A percentile compares a stretch with the other conserved stretches of the same genome.
phyloP scores from a whole-genome alignment of 2,888 invertebrate species.

The Palloptera scutellata region DNA sequence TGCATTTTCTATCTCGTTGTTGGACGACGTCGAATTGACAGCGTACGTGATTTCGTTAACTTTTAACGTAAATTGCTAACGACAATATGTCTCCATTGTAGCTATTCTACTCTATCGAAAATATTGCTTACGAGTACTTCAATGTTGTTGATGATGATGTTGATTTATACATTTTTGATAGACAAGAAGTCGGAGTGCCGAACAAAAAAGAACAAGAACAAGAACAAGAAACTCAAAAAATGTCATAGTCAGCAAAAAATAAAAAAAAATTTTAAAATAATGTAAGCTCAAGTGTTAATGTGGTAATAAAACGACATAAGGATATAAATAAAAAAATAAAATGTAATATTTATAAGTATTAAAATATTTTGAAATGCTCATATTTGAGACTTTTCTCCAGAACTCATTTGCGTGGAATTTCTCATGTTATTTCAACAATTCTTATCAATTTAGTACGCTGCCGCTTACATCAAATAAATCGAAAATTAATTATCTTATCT shows the following conservation, averaged over 20 bases:
- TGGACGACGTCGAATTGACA: slow-evolving; percentile 36
- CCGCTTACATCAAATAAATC: too few species aligned
- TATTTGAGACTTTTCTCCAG: too few species aligned
- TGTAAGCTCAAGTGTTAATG: too few species aligned
- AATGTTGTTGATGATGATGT: slow-evolving; percentile 4
- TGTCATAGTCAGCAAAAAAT: slow-evolving; percentile 8
- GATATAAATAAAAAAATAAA: neutral
- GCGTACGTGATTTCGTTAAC: slow-evolving; percentile 44
- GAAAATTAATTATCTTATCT: too few species aligned
- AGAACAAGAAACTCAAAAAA: neutral
- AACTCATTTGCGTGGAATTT: too few species aligned
- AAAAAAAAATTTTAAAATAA: neutral
- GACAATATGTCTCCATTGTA: slow-evolving; percentile 26
- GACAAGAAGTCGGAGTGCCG: slow-evolving; percentile 3
- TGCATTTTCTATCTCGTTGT: slow-evolving; percentile 17
- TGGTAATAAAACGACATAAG: neutral
- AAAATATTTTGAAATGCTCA: too few species aligned
- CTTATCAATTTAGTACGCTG: too few species aligned
- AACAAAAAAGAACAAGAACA: neutral
- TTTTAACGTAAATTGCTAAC: slow-evolving; percentile 37
- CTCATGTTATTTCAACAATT: too few species aligned
- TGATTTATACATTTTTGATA: slow-evolving; percentile 30
- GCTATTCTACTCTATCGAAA: slow-evolving; percentile 1
- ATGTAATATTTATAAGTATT: neutral
- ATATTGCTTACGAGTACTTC: slow-evolving; percentile 24